These are phyloP conservation scores for Hoplodrina blanda DNA, from an alignment of 2,888 invertebrate species.

Conservation along the genomic window DNA sequence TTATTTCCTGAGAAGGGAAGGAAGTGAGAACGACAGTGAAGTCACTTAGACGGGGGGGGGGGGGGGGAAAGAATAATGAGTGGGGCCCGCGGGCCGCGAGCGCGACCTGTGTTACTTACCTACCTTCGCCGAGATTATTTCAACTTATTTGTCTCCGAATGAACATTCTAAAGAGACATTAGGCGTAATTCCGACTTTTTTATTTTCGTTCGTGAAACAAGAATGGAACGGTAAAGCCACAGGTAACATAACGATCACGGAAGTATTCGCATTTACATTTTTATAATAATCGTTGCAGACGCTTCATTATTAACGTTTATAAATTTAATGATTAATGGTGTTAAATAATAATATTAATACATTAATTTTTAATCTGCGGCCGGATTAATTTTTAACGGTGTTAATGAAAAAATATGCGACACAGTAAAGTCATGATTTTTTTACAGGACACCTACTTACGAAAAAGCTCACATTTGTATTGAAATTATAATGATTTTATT, in stretches of 20 bases:
- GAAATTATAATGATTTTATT: slow-evolving; percentile 44
- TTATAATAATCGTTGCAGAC: slow-evolving; percentile 26
- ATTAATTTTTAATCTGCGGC: slow-evolving; percentile 6
- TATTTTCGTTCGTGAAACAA: slow-evolving; percentile 68
- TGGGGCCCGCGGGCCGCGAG: slow-evolving; percentile 66
- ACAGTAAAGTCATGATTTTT: slow-evolving; percentile 10
- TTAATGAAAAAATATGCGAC: not conserved
- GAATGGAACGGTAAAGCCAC: slow-evolving; percentile 53
- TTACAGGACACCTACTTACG: not conserved
- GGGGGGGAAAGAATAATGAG: slow-evolving; percentile 84
- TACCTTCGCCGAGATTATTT: slow-evolving; percentile 76
- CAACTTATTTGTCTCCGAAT: slow-evolving; percentile 81
- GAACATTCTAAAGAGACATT: slow-evolving; percentile 74
- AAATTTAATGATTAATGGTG: slow-evolving; percentile 20
- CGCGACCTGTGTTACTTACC: slow-evolving; percentile 71
- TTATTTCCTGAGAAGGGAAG: slow-evolving; percentile 82
- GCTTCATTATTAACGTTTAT: slow-evolving; percentile 28
- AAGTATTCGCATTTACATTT: slow-evolving; percentile 19
- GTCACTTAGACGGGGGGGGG: slow-evolving; percentile 80
- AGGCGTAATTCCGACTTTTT: slow-evolving; percentile 72
- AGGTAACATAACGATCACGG: slow-evolving; percentile 43
- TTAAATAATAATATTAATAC: slow-evolving; percentile 2
- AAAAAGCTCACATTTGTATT: slow-evolving; percentile 31
- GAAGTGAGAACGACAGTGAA: slow-evolving; percentile 85
- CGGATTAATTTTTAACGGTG: slow-evolving; percentile 7